Base-by-base conservation (phyloP, 2,113 vertebrate genomes). In the Macaca nemestrina region DNA sequence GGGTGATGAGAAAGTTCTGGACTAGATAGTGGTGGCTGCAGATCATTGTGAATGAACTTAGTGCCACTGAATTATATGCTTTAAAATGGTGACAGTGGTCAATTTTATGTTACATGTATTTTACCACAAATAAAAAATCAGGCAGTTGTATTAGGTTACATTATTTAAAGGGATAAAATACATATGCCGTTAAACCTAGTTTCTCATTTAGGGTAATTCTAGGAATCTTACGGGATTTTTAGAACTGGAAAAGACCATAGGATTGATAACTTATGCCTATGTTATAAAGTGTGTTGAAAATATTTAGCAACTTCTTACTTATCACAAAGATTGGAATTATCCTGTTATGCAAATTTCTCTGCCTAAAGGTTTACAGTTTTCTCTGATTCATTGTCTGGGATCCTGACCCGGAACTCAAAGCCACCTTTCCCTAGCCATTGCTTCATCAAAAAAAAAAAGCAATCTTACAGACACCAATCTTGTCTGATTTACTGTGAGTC, bases 151-250 rank as follows among this genome's bases (percentile, higher is more conserved):
- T 52, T 93, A 80, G 8, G 35, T 92, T 40, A 64, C 22, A 23
- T 93, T 93, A 90, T 82, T 82, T 82, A 35, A 88, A 91, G 59
- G 40, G 70, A 40, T 52, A 30, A 70, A 78, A 38, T 38, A 45
- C 25, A 38, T 45, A 35, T 43, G 16, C 23, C 2, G 40, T 92
- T 89, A 94, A 91, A 96, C 52, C n/a, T 52, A 17, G 88, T 78
- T 93, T 88, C 57, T 93, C 76, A 61, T 83, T 86, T 2, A 2
- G 23, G 22, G 18, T 75, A 68, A 57, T 81, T 80, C 82, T 94
- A 92, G 45, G 25, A 88, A 57, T 87, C 59, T 73, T 50, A 88
- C 0, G 9, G 35, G 59, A n/a, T 57, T 59, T 91, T 91, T 70
- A 57, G 52, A 86, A 8, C 8, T 70, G 27, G 43, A 23, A 57